phyloP scores from a whole-genome alignment of 2,113 vertebrate species.

The Ophthalmolycus amberensis region DNA sequence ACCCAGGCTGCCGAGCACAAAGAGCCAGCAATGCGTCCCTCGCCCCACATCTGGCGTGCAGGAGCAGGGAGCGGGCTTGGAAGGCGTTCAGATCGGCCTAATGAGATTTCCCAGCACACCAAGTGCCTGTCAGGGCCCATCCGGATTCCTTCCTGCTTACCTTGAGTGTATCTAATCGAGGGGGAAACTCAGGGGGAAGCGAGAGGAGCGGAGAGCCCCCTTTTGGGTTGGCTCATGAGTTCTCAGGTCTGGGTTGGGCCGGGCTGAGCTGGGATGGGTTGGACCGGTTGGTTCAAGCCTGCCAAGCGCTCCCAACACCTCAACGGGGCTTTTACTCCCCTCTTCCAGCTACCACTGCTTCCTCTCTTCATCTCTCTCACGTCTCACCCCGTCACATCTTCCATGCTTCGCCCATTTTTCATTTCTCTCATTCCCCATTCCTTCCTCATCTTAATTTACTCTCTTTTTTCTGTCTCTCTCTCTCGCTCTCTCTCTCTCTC shows the following conservation, averaged over 20 bases:
- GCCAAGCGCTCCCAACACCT: slow-evolving; percentile 49
- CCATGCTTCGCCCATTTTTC: slow-evolving; percentile 31
- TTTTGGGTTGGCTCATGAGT: slow-evolving; percentile 66
- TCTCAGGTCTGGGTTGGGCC: slow-evolving; percentile 48
- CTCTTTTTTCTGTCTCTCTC: background rate
- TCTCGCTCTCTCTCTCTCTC: background rate
- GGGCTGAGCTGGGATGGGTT: slow-evolving; percentile 20
- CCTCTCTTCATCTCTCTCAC: slow-evolving; percentile 39
- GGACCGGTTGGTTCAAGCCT: slow-evolving; percentile 22
- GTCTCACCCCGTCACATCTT: slow-evolving; percentile 48
- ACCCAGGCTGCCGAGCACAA: slow-evolving; percentile 64
- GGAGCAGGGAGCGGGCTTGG: slow-evolving; percentile 80
- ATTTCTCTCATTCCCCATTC: slow-evolving; percentile 39
- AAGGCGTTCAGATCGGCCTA: slow-evolving; percentile 81
- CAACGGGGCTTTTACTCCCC: slow-evolving; percentile 48
- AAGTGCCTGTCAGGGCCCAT: slow-evolving; percentile 82
- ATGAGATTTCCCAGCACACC: slow-evolving; percentile 84
- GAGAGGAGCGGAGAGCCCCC: slow-evolving; percentile 60
- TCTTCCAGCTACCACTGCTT: slow-evolving; percentile 41
- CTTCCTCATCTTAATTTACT: slow-evolving; percentile 34
- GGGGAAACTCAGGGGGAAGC: slow-evolving; percentile 72
- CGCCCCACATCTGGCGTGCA: slow-evolving; percentile 83
- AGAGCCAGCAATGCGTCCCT: slow-evolving; percentile 77
- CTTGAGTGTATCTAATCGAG: slow-evolving; percentile 83
- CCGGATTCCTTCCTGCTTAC: slow-evolving; percentile 83